Evolutionary conservation across 2,797 vertebrate genomes (phyloP).

Genomic region (Gallinago stenura): DNA sequence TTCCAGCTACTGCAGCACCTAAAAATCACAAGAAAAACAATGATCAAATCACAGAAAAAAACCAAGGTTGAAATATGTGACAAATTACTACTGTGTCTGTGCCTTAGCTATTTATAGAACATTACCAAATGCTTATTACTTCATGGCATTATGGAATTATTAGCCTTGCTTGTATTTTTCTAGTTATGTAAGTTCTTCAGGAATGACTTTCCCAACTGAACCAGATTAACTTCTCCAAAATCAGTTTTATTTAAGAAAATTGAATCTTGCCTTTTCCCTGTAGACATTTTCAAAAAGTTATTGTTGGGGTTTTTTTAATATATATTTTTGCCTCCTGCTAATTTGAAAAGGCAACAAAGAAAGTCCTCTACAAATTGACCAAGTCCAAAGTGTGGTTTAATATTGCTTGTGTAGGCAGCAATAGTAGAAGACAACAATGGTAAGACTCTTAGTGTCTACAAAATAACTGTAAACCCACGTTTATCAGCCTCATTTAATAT

Average conservation of each 20-base stretch:
- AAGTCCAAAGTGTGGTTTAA: background rate
- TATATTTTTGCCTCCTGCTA: background rate
- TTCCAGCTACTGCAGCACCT: conserved; percentile 95
- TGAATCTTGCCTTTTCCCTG: background rate
- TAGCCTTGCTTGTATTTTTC: background rate
- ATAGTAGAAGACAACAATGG: background rate
- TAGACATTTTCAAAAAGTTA: background rate
- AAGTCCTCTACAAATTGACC: background rate
- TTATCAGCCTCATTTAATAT: background rate
- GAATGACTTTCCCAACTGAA: background rate
- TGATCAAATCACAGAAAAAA: background rate
- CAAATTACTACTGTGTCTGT: background rate
- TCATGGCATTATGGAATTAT: background rate
- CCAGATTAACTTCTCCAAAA: background rate
- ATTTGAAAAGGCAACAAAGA: background rate
- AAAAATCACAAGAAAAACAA: conserved; percentile 25
- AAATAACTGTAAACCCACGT: background rate
- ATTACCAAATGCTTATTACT: background rate
- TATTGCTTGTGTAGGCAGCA: background rate
- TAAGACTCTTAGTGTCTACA: background rate
- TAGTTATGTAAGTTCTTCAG: background rate
- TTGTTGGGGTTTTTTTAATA: background rate
- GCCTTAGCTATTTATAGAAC: background rate
- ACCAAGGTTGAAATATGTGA: background rate
- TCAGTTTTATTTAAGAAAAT: background rate